Base-by-base conservation (phyloP, 2,797 vertebrate genomes). In the Xenopus petersii region DNA sequence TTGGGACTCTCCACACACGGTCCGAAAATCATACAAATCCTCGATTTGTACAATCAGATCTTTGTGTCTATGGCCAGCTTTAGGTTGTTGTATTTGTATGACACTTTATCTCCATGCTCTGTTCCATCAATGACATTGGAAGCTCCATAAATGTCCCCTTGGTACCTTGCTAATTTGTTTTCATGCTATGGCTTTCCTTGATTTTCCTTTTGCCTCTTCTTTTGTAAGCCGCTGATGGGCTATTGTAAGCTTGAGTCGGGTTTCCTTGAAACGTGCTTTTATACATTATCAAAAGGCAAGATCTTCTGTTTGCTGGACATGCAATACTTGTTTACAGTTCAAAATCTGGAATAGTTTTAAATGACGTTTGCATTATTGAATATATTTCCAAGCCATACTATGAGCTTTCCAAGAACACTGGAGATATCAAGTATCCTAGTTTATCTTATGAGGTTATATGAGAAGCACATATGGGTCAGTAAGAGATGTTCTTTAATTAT, bases 1-100 rank as follows among this genome's bases (percentile, higher is more conserved):
- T 21, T 21, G 21, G 21, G 21, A 21, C 21, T 21, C 21, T 21
- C 21, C 21, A 21, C 21, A 21, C 21, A 21, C 21, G 21, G 21
- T 21, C 21, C 21, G 21, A 21, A 21, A 21, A 21, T 21, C 21
- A 21, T 21, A 21, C 21, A 21, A 21, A 21, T 21, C 21, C 21
- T 21, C 21, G 21, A 21, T 21, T 21, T 21, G 21, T 21, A 21
- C 21, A 1, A 21, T 21, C 21, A 21, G 21, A 21, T 21, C 21
- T 21, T 21, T 21, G 21, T 21, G 21, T 21, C 21, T 21, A 21
- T 21, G 21, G 21, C 21, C 21, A 21, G 21, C 70, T 72, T 71
- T 77, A 70, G 70, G 64, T 49, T 69, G 60, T 49, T 64, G 60
- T 73, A 60, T 78, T 73, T 78, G 64, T 17, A 54, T n/a, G 47